phyloP scores from a whole-genome alignment of 2,797 vertebrate genomes.

The Sebastes variabilis region DNA sequence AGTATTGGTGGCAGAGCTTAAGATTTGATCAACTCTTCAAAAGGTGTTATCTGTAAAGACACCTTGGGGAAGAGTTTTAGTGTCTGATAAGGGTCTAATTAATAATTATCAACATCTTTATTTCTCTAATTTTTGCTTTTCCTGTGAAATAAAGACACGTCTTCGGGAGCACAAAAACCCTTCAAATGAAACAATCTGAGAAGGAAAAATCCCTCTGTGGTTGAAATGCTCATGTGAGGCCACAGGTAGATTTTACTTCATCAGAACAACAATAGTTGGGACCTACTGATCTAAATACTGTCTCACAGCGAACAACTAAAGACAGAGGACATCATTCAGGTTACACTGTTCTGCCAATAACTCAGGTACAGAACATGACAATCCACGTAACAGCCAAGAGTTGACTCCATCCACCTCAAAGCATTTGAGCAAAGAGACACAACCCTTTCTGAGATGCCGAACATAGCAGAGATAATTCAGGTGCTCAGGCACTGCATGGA shows the following conservation, averaged over 20 bases:
- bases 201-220: background rate
- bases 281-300: background rate
- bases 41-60: background rate
- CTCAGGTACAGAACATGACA: background rate
- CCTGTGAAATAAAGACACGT: background rate
- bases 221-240: too few species aligned
- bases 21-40: background rate
- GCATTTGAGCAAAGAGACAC: background rate
- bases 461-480: conserved; percentile 13
- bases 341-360: background rate
- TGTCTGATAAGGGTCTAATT: too few species aligned
- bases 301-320: too few species aligned
- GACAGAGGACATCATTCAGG: background rate
- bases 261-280: background rate
- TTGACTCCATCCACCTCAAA: background rate
- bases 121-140: background rate
- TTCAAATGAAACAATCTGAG: background rate
- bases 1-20: too few species aligned
- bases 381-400: background rate
- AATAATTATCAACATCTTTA: too few species aligned
- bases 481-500: background rate
- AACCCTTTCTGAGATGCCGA: conserved; percentile 4
- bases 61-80: background rate
- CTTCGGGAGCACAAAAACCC: background rate
- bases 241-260: too few species aligned